A percentile compares a stretch with the other conserved stretches of the same genome.
Evolutionary conservation across 2,797 vertebrate genomes (phyloP).

Genomic region (Sebastes umbrosus): DNA sequence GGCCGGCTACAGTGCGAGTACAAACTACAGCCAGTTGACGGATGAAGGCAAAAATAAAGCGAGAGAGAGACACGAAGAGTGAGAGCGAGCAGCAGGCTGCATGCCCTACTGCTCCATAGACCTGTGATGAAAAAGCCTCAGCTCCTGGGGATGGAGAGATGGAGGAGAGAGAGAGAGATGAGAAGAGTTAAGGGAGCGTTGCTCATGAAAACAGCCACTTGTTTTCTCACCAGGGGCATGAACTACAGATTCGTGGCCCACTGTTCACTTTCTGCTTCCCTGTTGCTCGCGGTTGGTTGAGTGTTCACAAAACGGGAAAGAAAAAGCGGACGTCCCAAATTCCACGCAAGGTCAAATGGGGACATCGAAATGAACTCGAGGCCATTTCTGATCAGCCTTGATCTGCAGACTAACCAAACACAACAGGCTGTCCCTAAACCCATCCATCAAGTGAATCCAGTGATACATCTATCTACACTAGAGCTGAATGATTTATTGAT

Average conservation of each 20-base stretch:
- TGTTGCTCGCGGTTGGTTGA: constrained; percentile 7
- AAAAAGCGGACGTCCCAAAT: not conserved
- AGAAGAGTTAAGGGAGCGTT: constrained; percentile 36
- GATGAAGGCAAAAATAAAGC: constrained; percentile 29
- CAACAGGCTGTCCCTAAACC: not conserved
- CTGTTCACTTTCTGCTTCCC: constrained; percentile 28
- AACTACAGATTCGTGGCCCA: constrained; percentile 55
- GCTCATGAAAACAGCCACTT: constrained; percentile 65
- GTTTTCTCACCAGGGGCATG: constrained; percentile 60
- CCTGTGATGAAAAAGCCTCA: constrained; percentile 53
- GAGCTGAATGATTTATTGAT: not conserved
- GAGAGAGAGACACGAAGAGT: not conserved
- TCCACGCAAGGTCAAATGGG: not conserved
- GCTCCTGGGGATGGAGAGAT: constrained; percentile 54
- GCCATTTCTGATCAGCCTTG: not conserved
- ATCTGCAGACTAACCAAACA: not conserved
- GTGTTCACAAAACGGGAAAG: constrained; percentile 12
- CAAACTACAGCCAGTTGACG: constrained; percentile 53
- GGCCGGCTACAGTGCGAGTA: constrained; percentile 44
- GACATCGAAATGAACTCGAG: not conserved
- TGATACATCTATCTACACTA: not conserved
- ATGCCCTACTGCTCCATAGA: constrained; percentile 43
- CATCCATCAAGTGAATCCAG: not conserved
- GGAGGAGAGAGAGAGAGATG: constrained; percentile 28
- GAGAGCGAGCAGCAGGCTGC: constrained; percentile 29